A percentile compares a stretch with the other conserved stretches of the same genome.
Evolutionary conservation across 1,140 invertebrate species (phyloP).

Genomic region (Papilio dardanus): DNA sequence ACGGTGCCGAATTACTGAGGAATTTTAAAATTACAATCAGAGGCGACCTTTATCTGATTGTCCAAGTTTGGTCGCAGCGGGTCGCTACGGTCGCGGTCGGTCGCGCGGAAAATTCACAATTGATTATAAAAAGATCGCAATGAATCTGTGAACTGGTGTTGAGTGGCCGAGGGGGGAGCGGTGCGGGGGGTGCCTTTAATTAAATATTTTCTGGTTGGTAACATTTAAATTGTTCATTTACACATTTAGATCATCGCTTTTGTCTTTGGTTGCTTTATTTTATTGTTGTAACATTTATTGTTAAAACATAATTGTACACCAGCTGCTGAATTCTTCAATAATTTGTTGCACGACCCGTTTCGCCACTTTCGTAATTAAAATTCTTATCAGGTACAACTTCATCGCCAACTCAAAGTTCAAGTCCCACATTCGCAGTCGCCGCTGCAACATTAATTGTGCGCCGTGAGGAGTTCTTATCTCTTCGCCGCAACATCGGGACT

Average conservation of each 20-base stretch:
- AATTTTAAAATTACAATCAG: conserved; percentile 49
- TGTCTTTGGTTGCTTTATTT: background rate
- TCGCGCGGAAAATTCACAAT: conserved; percentile 45
- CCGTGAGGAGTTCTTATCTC: conserved; percentile 38
- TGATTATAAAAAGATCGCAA: conserved; percentile 39
- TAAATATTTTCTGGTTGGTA: conserved; percentile 33
- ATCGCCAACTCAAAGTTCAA: background rate
- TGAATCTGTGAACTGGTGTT: conserved; percentile 16
- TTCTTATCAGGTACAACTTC: conserved; percentile 14
- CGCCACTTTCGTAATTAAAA: conserved; percentile 17
- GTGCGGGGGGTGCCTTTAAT: conserved; percentile 14
- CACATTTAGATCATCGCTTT: background rate
- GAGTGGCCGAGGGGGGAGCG: background rate
- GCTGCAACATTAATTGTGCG: conserved; percentile 54
- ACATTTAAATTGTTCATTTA: conserved; percentile 18
- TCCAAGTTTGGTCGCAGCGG: conserved; percentile 44
- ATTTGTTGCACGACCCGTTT: background rate
- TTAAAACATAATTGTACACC: background rate
- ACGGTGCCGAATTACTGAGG: conserved; percentile 39
- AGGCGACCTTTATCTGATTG: conserved; percentile 51
- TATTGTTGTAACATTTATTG: background rate
- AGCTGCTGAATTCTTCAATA: background rate
- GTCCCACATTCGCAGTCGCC: conserved; percentile 19
- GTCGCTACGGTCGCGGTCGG: conserved; percentile 42
- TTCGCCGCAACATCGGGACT: conserved; percentile 44